A percentile compares a stretch with the other conserved stretches of the same genome.
Conservation (phyloP, 2,113 vertebrate species). For the Pseudorhombus dupliciocellatus region DNA sequence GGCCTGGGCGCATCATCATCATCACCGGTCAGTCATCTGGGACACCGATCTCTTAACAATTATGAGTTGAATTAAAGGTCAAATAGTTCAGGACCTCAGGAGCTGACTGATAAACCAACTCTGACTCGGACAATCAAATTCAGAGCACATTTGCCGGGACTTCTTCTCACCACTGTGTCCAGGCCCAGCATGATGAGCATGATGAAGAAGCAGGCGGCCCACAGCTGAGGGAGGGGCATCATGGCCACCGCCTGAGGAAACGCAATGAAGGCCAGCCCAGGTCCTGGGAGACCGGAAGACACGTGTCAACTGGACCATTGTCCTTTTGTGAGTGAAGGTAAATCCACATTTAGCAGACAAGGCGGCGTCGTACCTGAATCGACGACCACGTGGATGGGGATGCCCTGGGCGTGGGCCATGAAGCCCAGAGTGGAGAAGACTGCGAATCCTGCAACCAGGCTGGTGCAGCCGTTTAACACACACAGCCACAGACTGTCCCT, state of each 20-base stretch:
- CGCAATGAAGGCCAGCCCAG: slow-evolving; percentile 53
- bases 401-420: slow-evolving; percentile 58
- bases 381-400: slow-evolving; percentile 56
- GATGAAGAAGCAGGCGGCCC: slow-evolving; percentile 58
- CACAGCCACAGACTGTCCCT: slow-evolving; percentile 60
- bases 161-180: slow-evolving; percentile 52
- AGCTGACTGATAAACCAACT: too few relatives aligned
- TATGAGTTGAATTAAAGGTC: too few relatives aligned
- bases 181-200: slow-evolving; percentile 60
- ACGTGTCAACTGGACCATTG: not conserved
- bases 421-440: slow-evolving; percentile 65
- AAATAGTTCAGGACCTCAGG: too few relatives aligned
- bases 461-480: slow-evolving; percentile 49
- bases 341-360: too few relatives aligned
- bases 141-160: too few relatives aligned
- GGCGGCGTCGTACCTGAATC: slow-evolving; percentile 74
- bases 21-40: too few relatives aligned
- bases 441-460: slow-evolving; percentile 45
- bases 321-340: not conserved
- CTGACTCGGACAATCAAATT: too few relatives aligned
- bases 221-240: slow-evolving; percentile 58
- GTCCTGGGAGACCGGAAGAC: slow-evolving; percentile 19
- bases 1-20: too few relatives aligned
- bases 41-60: too few relatives aligned
- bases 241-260: slow-evolving; percentile 58